Percentiles rank a stretch among this genome's conserved stretches.
These are phyloP conservation scores for Cotesia glomerata DNA, from an alignment of 1,140 invertebrate genomes.

Conservation along the genomic window DNA sequence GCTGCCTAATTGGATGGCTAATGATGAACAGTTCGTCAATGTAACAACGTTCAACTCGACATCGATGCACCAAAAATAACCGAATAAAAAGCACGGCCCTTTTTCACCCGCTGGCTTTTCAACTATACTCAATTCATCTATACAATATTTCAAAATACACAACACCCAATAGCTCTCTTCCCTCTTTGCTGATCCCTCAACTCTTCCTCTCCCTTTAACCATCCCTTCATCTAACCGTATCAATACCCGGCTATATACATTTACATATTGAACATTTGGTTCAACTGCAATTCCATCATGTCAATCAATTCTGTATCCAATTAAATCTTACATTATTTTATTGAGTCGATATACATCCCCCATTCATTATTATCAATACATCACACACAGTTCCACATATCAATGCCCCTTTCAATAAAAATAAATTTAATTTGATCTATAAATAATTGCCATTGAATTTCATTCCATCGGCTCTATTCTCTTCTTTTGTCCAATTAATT, in stretches of 20 bases:
- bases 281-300: neutral
- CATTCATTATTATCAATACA: neutral
- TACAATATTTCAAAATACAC: conserved; percentile 6
- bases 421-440: neutral
- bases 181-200: neutral
- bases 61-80: neutral
- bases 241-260: no score
- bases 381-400: no score
- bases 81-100: neutral
- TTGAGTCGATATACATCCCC: neutral
- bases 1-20: conserved; percentile 31
- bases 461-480: no score
- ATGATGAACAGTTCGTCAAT: neutral
- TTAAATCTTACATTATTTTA: conserved; percentile 6
- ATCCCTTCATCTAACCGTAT: no score
- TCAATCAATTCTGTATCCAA: conserved; percentile 19
- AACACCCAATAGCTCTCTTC: neutral
- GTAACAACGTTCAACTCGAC: no score
- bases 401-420: no score
- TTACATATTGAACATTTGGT: conserved; percentile 7
- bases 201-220: neutral
- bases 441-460: conserved; percentile 4
- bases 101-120: conserved; percentile 1
- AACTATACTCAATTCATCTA: neutral
- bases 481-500: neutral